Evolutionary conservation across 1,140 invertebrate genomes (phyloP).

Genomic region (Apis laboriosa): DNA sequence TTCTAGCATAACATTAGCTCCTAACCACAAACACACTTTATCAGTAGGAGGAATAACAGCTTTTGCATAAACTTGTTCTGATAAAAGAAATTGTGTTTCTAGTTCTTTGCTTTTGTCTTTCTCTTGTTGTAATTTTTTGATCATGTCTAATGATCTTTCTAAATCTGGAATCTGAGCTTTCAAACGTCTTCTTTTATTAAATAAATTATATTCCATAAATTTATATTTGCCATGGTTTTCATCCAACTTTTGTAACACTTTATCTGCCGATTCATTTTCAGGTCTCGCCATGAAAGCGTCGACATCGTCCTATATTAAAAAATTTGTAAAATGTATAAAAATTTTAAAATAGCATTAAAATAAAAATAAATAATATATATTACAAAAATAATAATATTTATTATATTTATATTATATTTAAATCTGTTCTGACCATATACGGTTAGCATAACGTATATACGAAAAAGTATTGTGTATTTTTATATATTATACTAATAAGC

Average conservation of each 20-base stretch:
- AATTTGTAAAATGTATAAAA: too few species aligned
- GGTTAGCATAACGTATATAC: slow-evolving; percentile 5
- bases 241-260: slow-evolving; percentile 92
- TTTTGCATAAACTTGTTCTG: slow-evolving; percentile 97
- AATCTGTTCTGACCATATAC: slow-evolving; percentile 50
- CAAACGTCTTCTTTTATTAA: slow-evolving; percentile 90
- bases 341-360: too few species aligned
- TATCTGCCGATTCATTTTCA: slow-evolving; percentile 91
- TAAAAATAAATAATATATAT: slow-evolving; percentile 49
- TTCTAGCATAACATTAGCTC: slow-evolving; percentile 99
- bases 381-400: background rate
- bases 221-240: slow-evolving; percentile 98
- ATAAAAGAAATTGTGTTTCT: slow-evolving; percentile 95
- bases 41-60: slow-evolving; percentile 94
- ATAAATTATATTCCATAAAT: slow-evolving; percentile 96
- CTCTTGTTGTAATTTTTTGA: slow-evolving; percentile 92
- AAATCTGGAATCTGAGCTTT: slow-evolving; percentile 96
- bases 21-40: slow-evolving; percentile 98
- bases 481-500: background rate
- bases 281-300: slow-evolving; percentile 93
- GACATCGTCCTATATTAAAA: slow-evolving; percentile 92
- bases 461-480: background rate
- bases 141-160: slow-evolving; percentile 94
- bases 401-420: background rate
- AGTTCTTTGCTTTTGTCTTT: slow-evolving; percentile 86